Base-by-base conservation (phyloP, 2,797 vertebrate genomes). In the Chanos chanos region DNA sequence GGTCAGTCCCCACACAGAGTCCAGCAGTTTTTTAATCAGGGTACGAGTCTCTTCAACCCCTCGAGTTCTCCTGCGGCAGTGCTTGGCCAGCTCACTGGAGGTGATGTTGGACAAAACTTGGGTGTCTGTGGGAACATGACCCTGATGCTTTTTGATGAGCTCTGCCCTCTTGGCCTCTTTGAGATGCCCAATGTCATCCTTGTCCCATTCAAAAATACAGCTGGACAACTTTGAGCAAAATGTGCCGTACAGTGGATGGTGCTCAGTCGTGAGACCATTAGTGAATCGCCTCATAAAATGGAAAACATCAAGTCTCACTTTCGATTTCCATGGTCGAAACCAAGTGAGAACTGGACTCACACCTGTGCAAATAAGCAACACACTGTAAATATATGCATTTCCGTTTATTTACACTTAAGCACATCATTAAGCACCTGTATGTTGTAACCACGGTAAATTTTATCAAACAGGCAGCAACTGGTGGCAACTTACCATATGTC, bases 191-290 rank as follows among this genome's bases (percentile, higher is more conserved):
- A 70, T 36, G 39, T 73, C 64, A 9, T 65, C 13, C 34, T 70
- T 25, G 41, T 73, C 67, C 67, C 70, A 76, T 13, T 70, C 45
- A 51, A 65, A 76, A 25, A 76, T 64, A 4, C 70, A 64, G 22
- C 18, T 28, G 12, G 67, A 73, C 3, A 59, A 21, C 44, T 61
- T 71, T 5, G 52, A 45, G 27, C 43, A 71, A 44, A 61, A 67
- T 0, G 33, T 68, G n/a, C 55, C 58, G 37, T 64, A 70, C 2
- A 67, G 60, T 18, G 51, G 50, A 34, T 72, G 70, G 67, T 68
- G 61, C 21, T 66, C 62, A 27, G 65, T 72, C 3, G 52, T 66
- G 39, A 69, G 41, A 5, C 49, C 43, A 4, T 18, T 15, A 39
- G 37, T 60, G 12, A 64, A 72, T n/a, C 64, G 40, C 8, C 65